Conservation (phyloP, 2,888 invertebrate species). For the Carterocephalus palaemon region DNA sequence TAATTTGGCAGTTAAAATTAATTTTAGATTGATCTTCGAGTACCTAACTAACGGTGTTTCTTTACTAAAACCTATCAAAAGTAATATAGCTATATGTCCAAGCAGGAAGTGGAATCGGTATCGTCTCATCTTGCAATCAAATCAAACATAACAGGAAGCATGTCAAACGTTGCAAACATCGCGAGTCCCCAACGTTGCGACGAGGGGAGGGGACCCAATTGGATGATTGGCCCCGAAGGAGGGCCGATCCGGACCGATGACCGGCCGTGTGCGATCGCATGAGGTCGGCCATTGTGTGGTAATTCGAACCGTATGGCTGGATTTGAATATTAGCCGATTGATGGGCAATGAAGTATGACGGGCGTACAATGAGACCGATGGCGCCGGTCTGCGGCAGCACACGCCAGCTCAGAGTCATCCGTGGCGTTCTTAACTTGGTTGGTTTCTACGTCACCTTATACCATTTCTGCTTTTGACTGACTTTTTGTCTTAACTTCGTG, state of each 20-base stretch:
- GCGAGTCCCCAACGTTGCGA: constrained; percentile 1
- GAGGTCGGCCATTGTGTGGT: constrained; percentile 21
- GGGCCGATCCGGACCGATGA: constrained; percentile 25
- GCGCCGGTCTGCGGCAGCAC: too few relatives aligned
- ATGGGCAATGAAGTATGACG: constrained; percentile 2
- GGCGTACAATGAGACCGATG: constrained; percentile 1
- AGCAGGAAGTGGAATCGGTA: too few relatives aligned
- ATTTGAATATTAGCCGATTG: constrained; percentile 18
- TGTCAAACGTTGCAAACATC: constrained; percentile 2
- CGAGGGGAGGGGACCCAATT: constrained; percentile 40
- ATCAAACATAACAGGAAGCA: constrained; percentile 1
- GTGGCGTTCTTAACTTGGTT: too few relatives aligned
- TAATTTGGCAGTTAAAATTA: too few relatives aligned
- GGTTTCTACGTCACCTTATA: too few relatives aligned
- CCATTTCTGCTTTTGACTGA: too few relatives aligned
- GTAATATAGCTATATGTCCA: too few relatives aligned
- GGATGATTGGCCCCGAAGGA: constrained; percentile 46
- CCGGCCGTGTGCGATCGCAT: constrained; percentile 13
- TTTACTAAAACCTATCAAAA: too few relatives aligned
- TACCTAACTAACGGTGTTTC: too few relatives aligned
- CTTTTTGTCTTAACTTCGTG: too few relatives aligned
- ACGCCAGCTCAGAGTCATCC: too few relatives aligned
- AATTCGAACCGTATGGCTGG: constrained; percentile 14
- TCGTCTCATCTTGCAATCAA: constrained; percentile 16
- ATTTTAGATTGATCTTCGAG: too few relatives aligned